Evolutionary conservation across 1,140 invertebrate genomes (phyloP).

Genomic region (Drosophila orena): DNA sequence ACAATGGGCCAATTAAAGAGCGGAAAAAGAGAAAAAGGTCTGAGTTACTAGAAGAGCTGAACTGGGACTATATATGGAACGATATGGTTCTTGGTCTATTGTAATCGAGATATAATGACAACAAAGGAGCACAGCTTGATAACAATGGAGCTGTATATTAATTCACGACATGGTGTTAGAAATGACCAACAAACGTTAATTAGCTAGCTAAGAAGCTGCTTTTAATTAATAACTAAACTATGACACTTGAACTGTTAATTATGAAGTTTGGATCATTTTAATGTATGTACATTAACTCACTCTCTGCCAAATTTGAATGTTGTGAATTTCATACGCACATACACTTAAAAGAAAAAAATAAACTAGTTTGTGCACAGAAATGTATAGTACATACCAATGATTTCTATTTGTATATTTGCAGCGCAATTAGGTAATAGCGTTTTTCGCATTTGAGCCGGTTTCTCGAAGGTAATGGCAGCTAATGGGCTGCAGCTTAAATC

Average conservation of each 20-base stretch:
- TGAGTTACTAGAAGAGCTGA: slow-evolving; percentile 26
- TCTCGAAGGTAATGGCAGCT: slow-evolving; percentile 14
- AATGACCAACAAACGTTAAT: neutral
- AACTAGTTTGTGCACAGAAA: slow-evolving; percentile 45
- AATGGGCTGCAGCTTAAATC: neutral
- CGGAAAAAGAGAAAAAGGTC: slow-evolving; percentile 38
- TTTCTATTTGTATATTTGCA: slow-evolving; percentile 48
- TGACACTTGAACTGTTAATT: neutral
- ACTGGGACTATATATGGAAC: slow-evolving; percentile 15
- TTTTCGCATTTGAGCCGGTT: slow-evolving; percentile 38
- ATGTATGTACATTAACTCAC: slow-evolving; percentile 9
- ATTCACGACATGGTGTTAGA: slow-evolving; percentile 4
- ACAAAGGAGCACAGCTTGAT: slow-evolving; percentile 14
- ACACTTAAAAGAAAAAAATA: slow-evolving; percentile 48
- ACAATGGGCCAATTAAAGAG: slow-evolving; percentile 31
- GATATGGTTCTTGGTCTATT: slow-evolving; percentile 24
- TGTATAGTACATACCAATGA: slow-evolving; percentile 45
- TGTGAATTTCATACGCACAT: slow-evolving; percentile 27
- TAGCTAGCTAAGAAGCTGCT: too few species aligned
- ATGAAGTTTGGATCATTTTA: neutral
- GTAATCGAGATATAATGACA: slow-evolving; percentile 8
- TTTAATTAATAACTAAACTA: neutral
- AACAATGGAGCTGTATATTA: slow-evolving; percentile 2
- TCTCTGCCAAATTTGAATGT: slow-evolving; percentile 9
- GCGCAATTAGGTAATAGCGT: slow-evolving; percentile 46